Conservation (phyloP, 2,888 invertebrate genomes). For the Folsomia candida region DNA sequence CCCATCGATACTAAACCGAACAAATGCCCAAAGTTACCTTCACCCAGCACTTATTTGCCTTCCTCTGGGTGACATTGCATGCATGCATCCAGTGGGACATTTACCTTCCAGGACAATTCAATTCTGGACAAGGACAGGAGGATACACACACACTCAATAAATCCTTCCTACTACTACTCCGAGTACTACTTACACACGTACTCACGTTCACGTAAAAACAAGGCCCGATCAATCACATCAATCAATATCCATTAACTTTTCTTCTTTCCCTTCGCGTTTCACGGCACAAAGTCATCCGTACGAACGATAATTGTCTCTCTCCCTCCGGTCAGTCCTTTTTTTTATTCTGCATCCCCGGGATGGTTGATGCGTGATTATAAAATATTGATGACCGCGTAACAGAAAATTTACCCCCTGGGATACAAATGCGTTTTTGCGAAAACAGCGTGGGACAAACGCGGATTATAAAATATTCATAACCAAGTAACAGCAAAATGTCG, state of each 20-base stretch:
- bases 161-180: neutral
- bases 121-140: neutral
- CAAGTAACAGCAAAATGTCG: too few relatives aligned
- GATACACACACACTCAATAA: neutral
- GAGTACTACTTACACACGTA: too few relatives aligned
- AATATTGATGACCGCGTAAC: too few relatives aligned
- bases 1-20: neutral
- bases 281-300: neutral
- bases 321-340: too few relatives aligned
- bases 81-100: neutral
- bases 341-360: too few relatives aligned
- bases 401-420: too few relatives aligned
- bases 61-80: neutral
- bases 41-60: neutral
- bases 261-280: too few relatives aligned
- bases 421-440: too few relatives aligned
- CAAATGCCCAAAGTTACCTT: neutral
- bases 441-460: too few relatives aligned
- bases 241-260: slow-evolving; percentile 3
- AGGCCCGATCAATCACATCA: neutral
- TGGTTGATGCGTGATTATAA: too few relatives aligned
- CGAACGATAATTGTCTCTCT: neutral
- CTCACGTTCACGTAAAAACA: neutral
- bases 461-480: too few relatives aligned
- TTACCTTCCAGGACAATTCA: neutral